phyloP scores from a whole-genome alignment of 2,113 vertebrate genomes.

The Dendropsophus ebraccatus region DNA sequence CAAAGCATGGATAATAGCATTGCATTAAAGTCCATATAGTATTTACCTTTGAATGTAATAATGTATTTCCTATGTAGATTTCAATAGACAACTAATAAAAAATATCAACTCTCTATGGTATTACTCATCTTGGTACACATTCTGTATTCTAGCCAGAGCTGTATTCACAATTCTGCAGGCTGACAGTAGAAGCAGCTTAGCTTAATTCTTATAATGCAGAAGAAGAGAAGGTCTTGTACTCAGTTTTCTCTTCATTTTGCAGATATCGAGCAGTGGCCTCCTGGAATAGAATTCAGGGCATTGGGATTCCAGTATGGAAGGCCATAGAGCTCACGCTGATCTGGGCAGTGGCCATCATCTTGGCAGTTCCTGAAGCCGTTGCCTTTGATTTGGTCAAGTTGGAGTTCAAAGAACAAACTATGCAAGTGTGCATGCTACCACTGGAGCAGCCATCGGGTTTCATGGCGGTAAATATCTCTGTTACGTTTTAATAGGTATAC shows the following conservation, averaged over 20 bases:
- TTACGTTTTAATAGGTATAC: too few species aligned
- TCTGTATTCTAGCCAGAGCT: background rate
- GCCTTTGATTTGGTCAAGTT: constrained; percentile 85
- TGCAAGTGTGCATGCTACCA: constrained; percentile 83
- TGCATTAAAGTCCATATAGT: too few species aligned
- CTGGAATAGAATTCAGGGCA: constrained; percentile 90
- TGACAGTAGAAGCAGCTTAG: background rate
- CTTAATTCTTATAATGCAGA: too few species aligned
- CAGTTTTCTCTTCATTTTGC: background rate
- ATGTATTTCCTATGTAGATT: too few species aligned
- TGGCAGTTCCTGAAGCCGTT: constrained; percentile 84
- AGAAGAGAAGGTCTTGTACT: too few species aligned
- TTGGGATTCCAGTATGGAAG: constrained; percentile 90
- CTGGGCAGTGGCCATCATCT: constrained; percentile 81
- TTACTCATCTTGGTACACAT: too few species aligned
- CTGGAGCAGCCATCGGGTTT: constrained; percentile 78
- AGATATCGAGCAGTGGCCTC: constrained; percentile 90
- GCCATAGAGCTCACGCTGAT: constrained; percentile 83
- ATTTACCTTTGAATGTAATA: too few species aligned
- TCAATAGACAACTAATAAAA: too few species aligned
- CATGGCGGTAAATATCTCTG: constrained; percentile 72
- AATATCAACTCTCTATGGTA: too few species aligned
- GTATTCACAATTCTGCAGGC: background rate
- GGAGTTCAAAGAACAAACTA: constrained; percentile 77
- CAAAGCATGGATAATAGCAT: too few species aligned